Evolutionary conservation across 1,140 invertebrate genomes (phyloP), one percentile per base, ranked within the genome.

Genomic region (Philotrypesis tridentata): DNA sequence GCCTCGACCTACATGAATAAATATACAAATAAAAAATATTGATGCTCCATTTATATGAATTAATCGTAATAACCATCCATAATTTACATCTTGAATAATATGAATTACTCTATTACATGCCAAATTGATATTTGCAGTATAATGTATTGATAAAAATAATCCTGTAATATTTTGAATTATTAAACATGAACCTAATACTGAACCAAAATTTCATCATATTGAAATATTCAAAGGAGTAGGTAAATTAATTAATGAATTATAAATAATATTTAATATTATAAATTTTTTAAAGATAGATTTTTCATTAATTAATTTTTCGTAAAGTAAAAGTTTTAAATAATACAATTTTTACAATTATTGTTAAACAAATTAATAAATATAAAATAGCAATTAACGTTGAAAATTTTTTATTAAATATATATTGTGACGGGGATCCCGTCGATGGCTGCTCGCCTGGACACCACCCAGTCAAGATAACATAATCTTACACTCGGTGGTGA

Each of bases 141-240:
- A 94, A 89, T 94, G 92, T 92, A 94, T 93, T 5, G 93, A 90
- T 92, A 94, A 89, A 89, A 94, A 94, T 86, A 93, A 79, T 79
- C 93, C 93, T 63, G 92, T 92, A 80, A 93, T 83, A 92, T 94
- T 93, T 93, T 94, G 93, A 87, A 92, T 92, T 83, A 92, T 88
- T 93, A 94, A 91, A 86, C 91, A 93, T 90, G 94, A 86, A 80
- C 92, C 93, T 91, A 94, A 86, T 85, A 94, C 70, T 17, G 92
- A 94, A 25, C 93, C 93, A 86, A 87, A 88, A 84, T 89, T 90
- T 89, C 87, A 89, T 87, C 81, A 86, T 74, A 84, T 80, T 71
- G 82, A 86, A 85, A 89, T 88, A 88, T 89, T 90, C 33, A 87
- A 78, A 7, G 87, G 87, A 2, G 86, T 89, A 0, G 93, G 93